Evolutionary conservation across 2,113 vertebrate species (phyloP), one percentile per base, ranked within the genome.

Genomic region (Solea senegalensis): DNA sequence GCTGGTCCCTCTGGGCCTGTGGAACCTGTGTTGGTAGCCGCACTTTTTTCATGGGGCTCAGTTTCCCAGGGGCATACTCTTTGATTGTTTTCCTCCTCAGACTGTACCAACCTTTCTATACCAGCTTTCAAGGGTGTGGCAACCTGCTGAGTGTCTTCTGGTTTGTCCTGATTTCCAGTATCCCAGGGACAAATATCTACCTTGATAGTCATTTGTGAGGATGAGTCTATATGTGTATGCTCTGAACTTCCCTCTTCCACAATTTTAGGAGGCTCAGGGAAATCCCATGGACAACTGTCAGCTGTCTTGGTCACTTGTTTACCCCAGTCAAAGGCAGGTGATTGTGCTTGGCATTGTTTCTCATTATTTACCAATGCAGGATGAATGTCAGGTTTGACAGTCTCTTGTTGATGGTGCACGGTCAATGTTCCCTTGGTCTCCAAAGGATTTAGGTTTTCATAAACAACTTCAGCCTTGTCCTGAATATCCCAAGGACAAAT

Each of bases 281-380:
- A 91, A 15, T 90, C 86, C 91, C 87, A 91, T 13, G 84, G 84
- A 82, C 88, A 90, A 15, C 78, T 76, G 48, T 89, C 86, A 56
- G 34, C 53, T 58, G 78, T 76, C 49, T 81, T 84, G 49, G 40
- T 72, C 15, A 53, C 14, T 44, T 82, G 71, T 61, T 67, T 72
- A 10, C 65, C 72, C 41, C 65, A 64, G 77, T 53, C 57, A 27
- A 57, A 2, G 7, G 4, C 8, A 62, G 80, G 21, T 49, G 65
- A 68, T 66, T 66, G 56, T 53, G 27, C 3, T 48, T 45, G 34
- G 16, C 58, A 44, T 15, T 76, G 52, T 66, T 74, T 67, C 67
- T 62, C 69, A 61, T 54, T 58, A 57, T 43, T 62, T 57, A 39
- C 27, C 50, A 16, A 51, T 12, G 80, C 41, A 0, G 81, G 84